These are phyloP conservation scores for Plecotus auritus DNA, from an alignment of 2,113 vertebrate species.

Conservation along the genomic window DNA sequence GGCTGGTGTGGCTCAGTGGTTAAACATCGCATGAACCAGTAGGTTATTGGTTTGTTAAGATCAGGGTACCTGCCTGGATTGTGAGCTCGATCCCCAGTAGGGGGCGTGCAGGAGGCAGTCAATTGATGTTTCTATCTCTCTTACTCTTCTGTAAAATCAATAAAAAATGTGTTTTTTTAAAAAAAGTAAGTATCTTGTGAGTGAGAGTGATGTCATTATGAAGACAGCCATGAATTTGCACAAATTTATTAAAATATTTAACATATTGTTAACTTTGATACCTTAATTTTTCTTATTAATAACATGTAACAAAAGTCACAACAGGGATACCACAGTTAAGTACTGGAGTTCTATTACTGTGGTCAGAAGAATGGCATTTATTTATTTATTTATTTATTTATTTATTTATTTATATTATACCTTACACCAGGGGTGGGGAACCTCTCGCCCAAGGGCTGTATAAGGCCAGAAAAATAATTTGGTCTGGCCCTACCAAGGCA, in stretches of 20 bases:
- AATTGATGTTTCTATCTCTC: too few relatives aligned
- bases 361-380: not conserved
- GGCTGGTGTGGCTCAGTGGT: too few relatives aligned
- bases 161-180: too few relatives aligned
- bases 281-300: not conserved
- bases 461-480: too few relatives aligned
- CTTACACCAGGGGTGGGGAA: not conserved
- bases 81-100: too few relatives aligned
- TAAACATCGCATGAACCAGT: too few relatives aligned
- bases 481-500: too few relatives aligned
- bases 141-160: too few relatives aligned
- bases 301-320: not conserved
- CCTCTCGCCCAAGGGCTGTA: too few relatives aligned
- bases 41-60: too few relatives aligned
- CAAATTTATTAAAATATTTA: not conserved
- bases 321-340: not conserved
- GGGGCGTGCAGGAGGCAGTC: too few relatives aligned
- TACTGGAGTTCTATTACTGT: not conserved
- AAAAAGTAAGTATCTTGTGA: not conserved
- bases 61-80: too few relatives aligned
- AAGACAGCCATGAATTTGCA: not conserved
- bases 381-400: not conserved
- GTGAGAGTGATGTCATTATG: not conserved
- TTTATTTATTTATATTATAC: not conserved
- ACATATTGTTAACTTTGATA: not conserved